Base-by-base conservation (phyloP, 2,797 vertebrate species). In the Semaprochilodus insignis region DNA sequence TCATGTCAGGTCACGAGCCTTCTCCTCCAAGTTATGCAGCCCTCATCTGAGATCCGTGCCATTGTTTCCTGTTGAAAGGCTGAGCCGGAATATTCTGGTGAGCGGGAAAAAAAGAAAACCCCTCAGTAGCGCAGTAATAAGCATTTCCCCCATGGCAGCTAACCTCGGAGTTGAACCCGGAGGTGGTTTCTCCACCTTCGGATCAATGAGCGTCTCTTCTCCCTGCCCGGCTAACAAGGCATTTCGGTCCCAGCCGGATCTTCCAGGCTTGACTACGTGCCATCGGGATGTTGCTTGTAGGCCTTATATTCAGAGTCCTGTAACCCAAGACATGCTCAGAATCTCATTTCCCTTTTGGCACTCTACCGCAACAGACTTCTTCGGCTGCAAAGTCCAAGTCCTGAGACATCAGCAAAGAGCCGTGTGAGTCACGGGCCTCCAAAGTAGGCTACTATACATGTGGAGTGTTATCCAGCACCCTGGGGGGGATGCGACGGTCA, bases 311-410 rank as follows among this genome's bases (percentile, higher is more conserved):
- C 60, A 13, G 1, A 71, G 36, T 44, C 65, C 25, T 31, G 48
- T 36, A 70, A 63, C 67, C 57, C 19, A 16, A 55, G 66, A 65
- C 76, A 72, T 27, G 25, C 27, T 70, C 80, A 60, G 73, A 76
- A 81, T 77, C 74, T 54, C 65, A 77, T 70, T 81, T 76, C 65
- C 25, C 31, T 23, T 34, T 60, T 48, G 40, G 67, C 67, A 70
- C 40, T 51, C 60, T 25, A 36, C 23, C 48, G 27, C 52, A n/a
- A 36, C 60, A 21, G 8, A 62, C 48, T 10, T 55, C 51, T 72
- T 27, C 75, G 55, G 65, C 34, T 16, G 48, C 59, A 51, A 65
- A 16, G 69, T 65, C 52, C n/a, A 19, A 60, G 31, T 62, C 54
- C 21, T 67, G 67, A n/a, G 48, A 81, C n/a, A 57, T 67, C 15